A percentile compares a stretch with the other conserved stretches of the same genome.
These are phyloP conservation scores for Aurelia sp. DNA, from an alignment of 30 jellyfish, hydroid and myxozoan genomes.

Conservation along the genomic window DNA sequence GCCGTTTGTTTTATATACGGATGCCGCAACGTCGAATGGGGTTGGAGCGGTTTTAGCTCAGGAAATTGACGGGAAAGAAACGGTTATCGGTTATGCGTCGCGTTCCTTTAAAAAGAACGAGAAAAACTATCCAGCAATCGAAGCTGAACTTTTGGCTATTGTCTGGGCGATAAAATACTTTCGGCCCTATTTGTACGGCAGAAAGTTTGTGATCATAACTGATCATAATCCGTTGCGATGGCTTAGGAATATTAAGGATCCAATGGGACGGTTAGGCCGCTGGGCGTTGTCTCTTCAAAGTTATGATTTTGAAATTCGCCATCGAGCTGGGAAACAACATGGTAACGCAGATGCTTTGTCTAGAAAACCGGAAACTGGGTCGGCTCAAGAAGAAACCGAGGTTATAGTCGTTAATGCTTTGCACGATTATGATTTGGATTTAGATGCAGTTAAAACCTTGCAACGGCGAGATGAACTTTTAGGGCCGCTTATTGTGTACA, in stretches of 20 bases:
- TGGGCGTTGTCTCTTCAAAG: too few relatives aligned
- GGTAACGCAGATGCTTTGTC: too few relatives aligned
- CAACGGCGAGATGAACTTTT: not conserved
- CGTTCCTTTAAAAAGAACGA: too few relatives aligned
- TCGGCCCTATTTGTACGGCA: not conserved
- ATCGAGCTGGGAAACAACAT: not conserved
- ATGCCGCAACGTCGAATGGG: constrained; percentile 18
- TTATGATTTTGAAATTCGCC: constrained; percentile 13
- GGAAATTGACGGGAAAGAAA: constrained; percentile 10
- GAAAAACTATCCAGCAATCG: too few relatives aligned
- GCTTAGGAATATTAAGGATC: too few relatives aligned
- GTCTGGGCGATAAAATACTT: too few relatives aligned
- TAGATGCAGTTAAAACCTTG: not conserved
- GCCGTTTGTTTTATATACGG: constrained; percentile 41
- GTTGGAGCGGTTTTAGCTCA: constrained; percentile 27
- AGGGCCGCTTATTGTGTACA: not conserved
- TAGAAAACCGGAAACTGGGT: too few relatives aligned
- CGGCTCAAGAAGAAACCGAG: too few relatives aligned
- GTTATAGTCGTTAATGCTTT: too few relatives aligned
- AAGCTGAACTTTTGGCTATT: not conserved
- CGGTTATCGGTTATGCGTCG: not conserved
- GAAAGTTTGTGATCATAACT: too few relatives aligned
- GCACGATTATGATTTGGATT: not conserved
- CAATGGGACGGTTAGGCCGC: too few relatives aligned
- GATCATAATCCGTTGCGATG: too few relatives aligned